phyloP scores from a whole-genome alignment of 2,113 vertebrate genomes.

The Pleuronectes platessa region DNA sequence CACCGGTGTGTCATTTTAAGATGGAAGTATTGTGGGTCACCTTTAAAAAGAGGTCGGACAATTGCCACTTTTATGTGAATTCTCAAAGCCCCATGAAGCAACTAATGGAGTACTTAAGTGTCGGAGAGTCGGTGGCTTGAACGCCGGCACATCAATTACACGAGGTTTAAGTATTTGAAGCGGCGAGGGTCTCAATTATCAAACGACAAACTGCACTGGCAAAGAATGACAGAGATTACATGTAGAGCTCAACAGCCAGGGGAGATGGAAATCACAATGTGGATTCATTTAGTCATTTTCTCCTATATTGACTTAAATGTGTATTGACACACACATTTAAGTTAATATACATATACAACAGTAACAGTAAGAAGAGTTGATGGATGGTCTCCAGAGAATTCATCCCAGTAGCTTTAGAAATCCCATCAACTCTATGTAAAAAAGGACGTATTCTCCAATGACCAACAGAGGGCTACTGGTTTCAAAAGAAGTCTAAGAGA shows the following conservation, averaged over 20 bases:
- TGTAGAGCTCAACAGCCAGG: not conserved
- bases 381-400: too few relatives aligned
- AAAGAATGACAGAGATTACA: not conserved
- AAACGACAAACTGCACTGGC: not conserved
- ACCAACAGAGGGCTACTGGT: too few relatives aligned
- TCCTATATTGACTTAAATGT: too few relatives aligned
- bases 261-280: not conserved
- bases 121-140: not conserved
- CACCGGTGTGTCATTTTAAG: conserved; percentile 13
- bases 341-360: too few relatives aligned
- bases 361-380: too few relatives aligned
- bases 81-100: not conserved
- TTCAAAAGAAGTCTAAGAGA: too few relatives aligned
- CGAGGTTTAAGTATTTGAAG: not conserved
- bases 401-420: too few relatives aligned
- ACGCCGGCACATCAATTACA: not conserved
- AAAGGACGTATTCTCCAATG: not conserved
- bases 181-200: not conserved
- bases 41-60: not conserved
- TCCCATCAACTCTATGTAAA: too few relatives aligned
- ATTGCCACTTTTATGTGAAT: conserved; percentile 1
- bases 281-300: not conserved
- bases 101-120: not conserved
- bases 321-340: too few relatives aligned
- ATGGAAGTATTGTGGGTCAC: conserved; percentile 30